These are phyloP conservation scores for Turdus rufiventris DNA, from an alignment of 2,113 vertebrate species.

Conservation along the genomic window DNA sequence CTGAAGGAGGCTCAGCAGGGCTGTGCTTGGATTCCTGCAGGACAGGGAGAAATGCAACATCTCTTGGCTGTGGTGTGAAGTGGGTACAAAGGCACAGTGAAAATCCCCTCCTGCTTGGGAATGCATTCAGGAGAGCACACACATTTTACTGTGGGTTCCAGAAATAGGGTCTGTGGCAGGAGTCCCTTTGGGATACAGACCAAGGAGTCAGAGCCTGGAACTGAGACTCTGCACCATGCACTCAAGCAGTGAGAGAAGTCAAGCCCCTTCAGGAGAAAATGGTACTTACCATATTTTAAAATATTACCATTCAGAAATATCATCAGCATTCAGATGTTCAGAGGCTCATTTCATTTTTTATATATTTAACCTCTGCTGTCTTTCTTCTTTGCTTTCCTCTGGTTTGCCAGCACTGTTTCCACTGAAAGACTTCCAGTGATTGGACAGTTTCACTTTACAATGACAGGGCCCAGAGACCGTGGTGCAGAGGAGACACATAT, in stretches of 20 bases:
- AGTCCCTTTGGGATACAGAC: not conserved
- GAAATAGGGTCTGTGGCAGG: not conserved
- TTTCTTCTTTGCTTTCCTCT: not conserved
- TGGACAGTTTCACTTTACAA: not conserved
- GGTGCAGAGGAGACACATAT: not conserved
- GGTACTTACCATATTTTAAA: not conserved
- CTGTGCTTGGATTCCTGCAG: not conserved
- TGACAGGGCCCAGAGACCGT: not conserved
- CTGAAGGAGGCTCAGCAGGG: not conserved
- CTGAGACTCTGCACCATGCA: rapidly evolving
- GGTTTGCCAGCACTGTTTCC: not conserved
- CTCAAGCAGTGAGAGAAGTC: not conserved
- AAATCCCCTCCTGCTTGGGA: not conserved
- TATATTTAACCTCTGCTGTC: not conserved
- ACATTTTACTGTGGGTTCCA: not conserved
- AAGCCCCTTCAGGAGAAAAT: not conserved
- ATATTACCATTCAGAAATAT: not conserved
- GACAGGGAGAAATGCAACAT: not conserved
- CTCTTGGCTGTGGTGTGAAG: not conserved
- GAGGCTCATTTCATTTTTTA: not conserved
- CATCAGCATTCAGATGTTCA: not conserved
- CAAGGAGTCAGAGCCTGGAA: not conserved
- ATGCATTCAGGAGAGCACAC: not conserved
- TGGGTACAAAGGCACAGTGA: not conserved
- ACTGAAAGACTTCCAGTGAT: not conserved